These are phyloP conservation scores for Rhamnusium bicolor DNA, from an alignment of 2,888 invertebrate species.

Conservation along the genomic window DNA sequence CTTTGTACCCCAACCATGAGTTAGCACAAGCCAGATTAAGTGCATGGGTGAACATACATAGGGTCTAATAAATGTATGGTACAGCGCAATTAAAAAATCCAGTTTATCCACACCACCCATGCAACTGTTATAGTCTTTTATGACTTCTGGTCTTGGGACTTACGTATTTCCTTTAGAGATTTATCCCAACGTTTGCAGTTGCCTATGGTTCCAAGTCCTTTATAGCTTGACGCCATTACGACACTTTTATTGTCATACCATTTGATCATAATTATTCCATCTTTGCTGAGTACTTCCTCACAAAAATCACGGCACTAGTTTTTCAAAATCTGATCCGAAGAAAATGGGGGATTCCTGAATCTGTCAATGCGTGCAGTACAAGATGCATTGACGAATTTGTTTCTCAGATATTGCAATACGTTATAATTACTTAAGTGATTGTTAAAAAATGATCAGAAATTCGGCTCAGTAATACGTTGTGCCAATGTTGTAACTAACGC, in stretches of 20 bases:
- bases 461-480: conserved; percentile 34
- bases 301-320: conserved; percentile 38
- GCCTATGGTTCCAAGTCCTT: conserved; percentile 40
- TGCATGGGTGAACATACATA: conserved; percentile 47
- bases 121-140: no score
- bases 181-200: no score
- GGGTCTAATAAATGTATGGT: no score
- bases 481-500: no score
- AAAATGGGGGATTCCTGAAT: conserved; percentile 48
- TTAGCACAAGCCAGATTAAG: conserved; percentile 43
- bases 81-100: no score
- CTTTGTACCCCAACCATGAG: no score
- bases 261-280: conserved; percentile 39
- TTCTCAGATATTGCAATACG: conserved; percentile 24
- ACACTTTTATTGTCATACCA: conserved; percentile 52
- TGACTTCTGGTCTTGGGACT: conserved; percentile 50
- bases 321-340: conserved; percentile 44
- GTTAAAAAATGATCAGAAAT: conserved; percentile 41
- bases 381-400: conserved; percentile 27
- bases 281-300: conserved; percentile 42
- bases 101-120: no score
- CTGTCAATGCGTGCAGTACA: conserved; percentile 47
- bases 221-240: conserved; percentile 43
- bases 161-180: conserved; percentile 43
- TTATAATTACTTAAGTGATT: conserved; percentile 40